Conservation (phyloP, 92 coral and sea anemone species). For the Muricea muricata region DNA sequence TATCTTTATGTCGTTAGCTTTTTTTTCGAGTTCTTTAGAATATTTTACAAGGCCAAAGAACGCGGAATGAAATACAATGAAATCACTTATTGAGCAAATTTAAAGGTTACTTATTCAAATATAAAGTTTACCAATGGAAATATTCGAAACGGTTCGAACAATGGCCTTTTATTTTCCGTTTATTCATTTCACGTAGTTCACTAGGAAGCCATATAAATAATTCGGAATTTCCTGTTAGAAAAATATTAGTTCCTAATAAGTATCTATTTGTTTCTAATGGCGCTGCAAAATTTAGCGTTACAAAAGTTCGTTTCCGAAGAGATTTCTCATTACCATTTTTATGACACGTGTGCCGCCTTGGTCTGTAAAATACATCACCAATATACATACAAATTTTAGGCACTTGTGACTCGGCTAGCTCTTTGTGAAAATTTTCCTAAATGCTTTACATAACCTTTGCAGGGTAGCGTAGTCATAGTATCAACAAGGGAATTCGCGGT, state of each 20-base stretch:
- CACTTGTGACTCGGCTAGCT: background rate
- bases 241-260: background rate
- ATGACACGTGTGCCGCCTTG: background rate
- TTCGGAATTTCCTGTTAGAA: background rate
- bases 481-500: background rate
- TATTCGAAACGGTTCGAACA: background rate
- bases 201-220: background rate
- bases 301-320: background rate
- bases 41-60: too few species aligned
- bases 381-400: background rate
- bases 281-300: background rate
- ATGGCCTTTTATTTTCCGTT: constrained; percentile 11
- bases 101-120: background rate
- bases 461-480: background rate
- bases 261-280: background rate
- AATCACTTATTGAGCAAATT: background rate
- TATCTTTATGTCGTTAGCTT: too few species aligned
- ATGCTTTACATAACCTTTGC: background rate
- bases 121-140: background rate
- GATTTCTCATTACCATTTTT: background rate
- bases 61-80: background rate
- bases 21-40: too few species aligned
- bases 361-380: background rate
- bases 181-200: too few species aligned
- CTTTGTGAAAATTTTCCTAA: background rate